Percentiles rank a stretch among this genome's conserved stretches.
These are phyloP conservation scores for Mobula hypostoma DNA, from an alignment of 2,113 vertebrate genomes.

Conservation along the genomic window DNA sequence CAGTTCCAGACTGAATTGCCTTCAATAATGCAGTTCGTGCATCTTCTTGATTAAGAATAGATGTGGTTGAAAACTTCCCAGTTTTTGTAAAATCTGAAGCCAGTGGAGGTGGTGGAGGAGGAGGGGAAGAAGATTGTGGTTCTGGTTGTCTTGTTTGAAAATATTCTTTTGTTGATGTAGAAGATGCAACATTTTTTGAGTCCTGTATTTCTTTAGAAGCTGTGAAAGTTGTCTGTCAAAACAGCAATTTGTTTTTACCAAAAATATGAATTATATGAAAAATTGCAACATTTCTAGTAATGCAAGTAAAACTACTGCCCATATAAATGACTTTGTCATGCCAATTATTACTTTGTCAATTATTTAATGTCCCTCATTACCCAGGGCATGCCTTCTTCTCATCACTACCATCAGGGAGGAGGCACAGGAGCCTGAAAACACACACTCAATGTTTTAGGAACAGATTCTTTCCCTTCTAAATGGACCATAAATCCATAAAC, in stretches of 20 bases:
- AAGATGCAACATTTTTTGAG: slow-evolving; percentile 45
- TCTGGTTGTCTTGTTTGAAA: slow-evolving; percentile 9
- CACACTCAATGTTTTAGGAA: too few species aligned
- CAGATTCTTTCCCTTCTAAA: too few species aligned
- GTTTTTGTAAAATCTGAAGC: slow-evolving; percentile 41
- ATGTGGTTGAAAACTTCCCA: slow-evolving; percentile 40
- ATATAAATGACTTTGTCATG: not conserved
- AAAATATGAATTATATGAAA: not conserved
- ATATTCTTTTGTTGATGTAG: slow-evolving; percentile 37
- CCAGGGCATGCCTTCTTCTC: too few species aligned
- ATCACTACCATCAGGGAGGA: too few species aligned
- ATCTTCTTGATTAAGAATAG: slow-evolving; percentile 47
- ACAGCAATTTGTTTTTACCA: not conserved
- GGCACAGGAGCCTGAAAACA: too few species aligned
- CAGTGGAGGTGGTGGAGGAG: slow-evolving; percentile 39
- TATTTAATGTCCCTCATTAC: not conserved
- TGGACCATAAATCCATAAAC: too few species aligned
- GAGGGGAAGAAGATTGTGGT: slow-evolving; percentile 42
- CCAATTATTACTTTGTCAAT: not conserved
- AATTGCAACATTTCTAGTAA: not conserved
- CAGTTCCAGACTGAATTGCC: slow-evolving; percentile 82
- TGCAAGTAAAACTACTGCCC: not conserved
- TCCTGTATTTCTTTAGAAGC: slow-evolving; percentile 68
- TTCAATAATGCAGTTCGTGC: slow-evolving; percentile 77
- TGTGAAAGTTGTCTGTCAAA: slow-evolving; percentile 65